Base-by-base conservation (phyloP, 2,888 invertebrate genomes). In the Drosophila mettleri region DNA sequence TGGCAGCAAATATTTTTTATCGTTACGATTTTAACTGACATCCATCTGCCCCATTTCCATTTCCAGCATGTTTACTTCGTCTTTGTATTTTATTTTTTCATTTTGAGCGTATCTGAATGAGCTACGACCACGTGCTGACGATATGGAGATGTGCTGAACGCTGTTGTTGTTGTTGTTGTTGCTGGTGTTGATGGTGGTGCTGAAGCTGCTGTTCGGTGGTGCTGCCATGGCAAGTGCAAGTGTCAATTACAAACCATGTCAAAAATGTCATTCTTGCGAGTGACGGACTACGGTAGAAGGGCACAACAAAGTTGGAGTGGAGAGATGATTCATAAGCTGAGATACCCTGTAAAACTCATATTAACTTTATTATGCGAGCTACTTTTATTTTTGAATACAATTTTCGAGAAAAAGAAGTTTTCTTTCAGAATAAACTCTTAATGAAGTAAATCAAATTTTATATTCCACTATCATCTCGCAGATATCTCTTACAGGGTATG, bases 171-270 rank as follows among this genome's bases (percentile, higher is more conserved):
- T 53, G 52, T 6, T 39, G 24, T 6, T 34, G 39, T 5, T 45
- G 49, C 0, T 49, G 51, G 4, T 62, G 33, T 10, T 36, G 51
- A 9, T 41, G 53, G n/a, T 24, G 69, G 18, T 48, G 46, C 16
- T 54, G 36, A 36, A 55, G 61, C 34, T 36, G 36, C 41, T 39
- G n/a, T 29, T 49, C 52, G 53, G 10, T 39, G 51, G 9, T 62
- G 75, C 29, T 64, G 69, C 14, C 59, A 54, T 18, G 69, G 70
- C 88, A 85, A 88, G 88, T 86, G 90, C 80, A 83, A 78, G 88
- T 90, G 91, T 91, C 90, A 89, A 86, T 90, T 89, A 88, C 90
- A 89, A 80, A 83, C 78, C 81, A 84, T 91, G 90, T 89, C 87
- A 91, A 89, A 90, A 90, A 80, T 90, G 90, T 89, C 89, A 91